Evolutionary conservation across 2,888 invertebrate genomes (phyloP).

Genomic region (Pseudanteris insignis): DNA sequence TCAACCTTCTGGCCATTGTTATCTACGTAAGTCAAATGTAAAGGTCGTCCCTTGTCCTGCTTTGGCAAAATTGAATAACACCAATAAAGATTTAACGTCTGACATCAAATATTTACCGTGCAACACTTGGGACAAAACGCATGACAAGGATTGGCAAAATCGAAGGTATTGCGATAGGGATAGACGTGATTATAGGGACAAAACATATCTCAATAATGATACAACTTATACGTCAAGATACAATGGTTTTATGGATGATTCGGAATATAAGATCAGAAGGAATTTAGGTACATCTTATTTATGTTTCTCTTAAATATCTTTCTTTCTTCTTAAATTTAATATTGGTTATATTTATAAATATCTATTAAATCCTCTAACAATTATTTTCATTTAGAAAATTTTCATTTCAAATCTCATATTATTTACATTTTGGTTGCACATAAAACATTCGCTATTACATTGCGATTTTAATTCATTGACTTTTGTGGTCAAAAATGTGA

Average conservation of each 20-base stretch:
- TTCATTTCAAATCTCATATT: too few species aligned
- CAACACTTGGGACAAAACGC: conserved; percentile 6
- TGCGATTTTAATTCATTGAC: too few species aligned
- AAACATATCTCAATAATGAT: background rate
- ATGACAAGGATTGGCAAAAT: conserved; percentile 9
- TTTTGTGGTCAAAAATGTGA: too few species aligned
- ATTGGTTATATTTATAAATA: too few species aligned
- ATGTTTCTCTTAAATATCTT: too few species aligned
- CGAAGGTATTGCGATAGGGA: conserved; percentile 11
- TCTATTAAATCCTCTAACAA: too few species aligned
- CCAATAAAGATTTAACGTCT: background rate
- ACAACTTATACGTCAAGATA: background rate
- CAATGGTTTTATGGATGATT: background rate
- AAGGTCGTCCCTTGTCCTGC: conserved; percentile 9
- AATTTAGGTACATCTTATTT: conserved; percentile 7
- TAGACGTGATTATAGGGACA: background rate
- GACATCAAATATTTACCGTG: conserved; percentile 13
- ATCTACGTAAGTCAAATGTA: background rate
- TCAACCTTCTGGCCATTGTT: background rate
- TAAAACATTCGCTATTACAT: too few species aligned
- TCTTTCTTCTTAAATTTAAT: too few species aligned
- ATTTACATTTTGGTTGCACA: too few species aligned
- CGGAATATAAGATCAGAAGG: background rate
- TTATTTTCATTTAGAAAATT: too few species aligned
- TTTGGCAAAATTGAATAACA: background rate